These are phyloP conservation scores for Saguinus imperator DNA, from an alignment of 2,113 vertebrate genomes.

Conservation along the genomic window DNA sequence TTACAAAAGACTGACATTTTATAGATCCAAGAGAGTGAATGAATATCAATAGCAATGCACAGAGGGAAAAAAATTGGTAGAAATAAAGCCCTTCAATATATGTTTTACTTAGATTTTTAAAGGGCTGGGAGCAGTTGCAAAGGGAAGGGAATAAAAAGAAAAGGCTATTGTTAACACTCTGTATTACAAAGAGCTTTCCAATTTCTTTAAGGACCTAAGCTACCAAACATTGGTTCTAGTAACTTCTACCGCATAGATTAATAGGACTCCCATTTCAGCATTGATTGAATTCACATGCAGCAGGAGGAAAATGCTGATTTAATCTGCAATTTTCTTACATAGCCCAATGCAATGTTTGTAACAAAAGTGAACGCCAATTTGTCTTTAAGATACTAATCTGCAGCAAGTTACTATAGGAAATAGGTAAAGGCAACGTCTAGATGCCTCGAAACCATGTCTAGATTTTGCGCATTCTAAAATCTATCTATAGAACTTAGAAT, in stretches of 20 bases:
- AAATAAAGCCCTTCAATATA: background rate
- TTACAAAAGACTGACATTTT: background rate
- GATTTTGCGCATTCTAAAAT: constrained; percentile 32
- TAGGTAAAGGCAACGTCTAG: background rate
- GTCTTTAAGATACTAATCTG: constrained; percentile 44
- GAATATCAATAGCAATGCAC: background rate
- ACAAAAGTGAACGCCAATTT: constrained; percentile 48
- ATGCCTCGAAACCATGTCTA: background rate
- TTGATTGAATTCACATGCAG: constrained; percentile 28
- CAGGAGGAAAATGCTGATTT: constrained; percentile 43
- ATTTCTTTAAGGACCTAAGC: constrained; percentile 13
- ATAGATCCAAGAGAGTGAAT: background rate
- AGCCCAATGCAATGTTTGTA: background rate
- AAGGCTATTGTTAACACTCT: background rate
- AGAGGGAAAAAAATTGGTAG: background rate
- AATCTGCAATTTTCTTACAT: constrained; percentile 49
- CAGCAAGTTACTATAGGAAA: constrained; percentile 5
- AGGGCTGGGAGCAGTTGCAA: background rate
- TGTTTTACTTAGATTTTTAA: background rate
- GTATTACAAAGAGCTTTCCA: background rate
- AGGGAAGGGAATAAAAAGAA: background rate
- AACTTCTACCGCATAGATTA: constrained; percentile 32
- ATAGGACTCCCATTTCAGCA: constrained; percentile 42
- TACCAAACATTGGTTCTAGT: background rate
- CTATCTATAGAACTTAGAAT: background rate